A percentile compares a stretch with the other conserved stretches of the same genome.
Conservation (phyloP, 1,140 invertebrate genomes). For the Drosophila ficusphila region DNA sequence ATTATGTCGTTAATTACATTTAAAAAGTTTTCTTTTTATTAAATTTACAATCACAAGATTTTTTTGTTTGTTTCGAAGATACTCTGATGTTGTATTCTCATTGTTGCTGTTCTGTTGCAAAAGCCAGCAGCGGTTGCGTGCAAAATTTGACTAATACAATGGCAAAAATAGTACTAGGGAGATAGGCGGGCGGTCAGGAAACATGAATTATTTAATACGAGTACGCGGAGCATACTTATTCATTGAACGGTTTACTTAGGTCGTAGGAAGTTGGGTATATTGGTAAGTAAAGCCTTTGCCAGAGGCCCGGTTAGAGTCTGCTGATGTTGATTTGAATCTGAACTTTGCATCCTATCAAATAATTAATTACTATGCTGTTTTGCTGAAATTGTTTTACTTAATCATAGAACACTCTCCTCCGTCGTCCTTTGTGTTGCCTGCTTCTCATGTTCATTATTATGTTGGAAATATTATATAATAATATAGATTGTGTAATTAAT, state of each 20-base stretch:
- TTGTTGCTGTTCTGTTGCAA: constrained; percentile 39
- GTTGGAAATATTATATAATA: constrained; percentile 69
- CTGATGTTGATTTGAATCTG: constrained; percentile 54
- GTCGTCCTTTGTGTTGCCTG: constrained; percentile 48
- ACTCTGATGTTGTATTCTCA: constrained; percentile 44
- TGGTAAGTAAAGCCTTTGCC: constrained; percentile 28
- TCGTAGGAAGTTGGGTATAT: constrained; percentile 18
- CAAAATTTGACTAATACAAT: constrained; percentile 75
- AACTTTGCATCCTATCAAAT: constrained; percentile 65
- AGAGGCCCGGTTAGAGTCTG: constrained; percentile 38
- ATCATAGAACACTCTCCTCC: constrained; percentile 58
- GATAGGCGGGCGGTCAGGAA: constrained; percentile 43
- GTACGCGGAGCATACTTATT: constrained; percentile 56
- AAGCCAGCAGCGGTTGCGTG: constrained; percentile 53
- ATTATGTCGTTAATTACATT: constrained; percentile 65
- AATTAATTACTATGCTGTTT: constrained; percentile 71
- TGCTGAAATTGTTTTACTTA: constrained; percentile 78
- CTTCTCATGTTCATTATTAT: constrained; percentile 59
- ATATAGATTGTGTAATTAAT: constrained; percentile 76
- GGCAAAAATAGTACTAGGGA: constrained; percentile 73
- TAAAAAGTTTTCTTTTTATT: constrained; percentile 67
- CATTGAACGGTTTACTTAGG: constrained; percentile 48
- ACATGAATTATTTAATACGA: constrained; percentile 56
- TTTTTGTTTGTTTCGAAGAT: constrained; percentile 41
- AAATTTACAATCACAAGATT: constrained; percentile 81